A percentile compares a stretch with the other conserved stretches of the same genome.
These are phyloP conservation scores for Tenebrosternarchus preto DNA, from an alignment of 2,113 vertebrate genomes.

Conservation along the genomic window DNA sequence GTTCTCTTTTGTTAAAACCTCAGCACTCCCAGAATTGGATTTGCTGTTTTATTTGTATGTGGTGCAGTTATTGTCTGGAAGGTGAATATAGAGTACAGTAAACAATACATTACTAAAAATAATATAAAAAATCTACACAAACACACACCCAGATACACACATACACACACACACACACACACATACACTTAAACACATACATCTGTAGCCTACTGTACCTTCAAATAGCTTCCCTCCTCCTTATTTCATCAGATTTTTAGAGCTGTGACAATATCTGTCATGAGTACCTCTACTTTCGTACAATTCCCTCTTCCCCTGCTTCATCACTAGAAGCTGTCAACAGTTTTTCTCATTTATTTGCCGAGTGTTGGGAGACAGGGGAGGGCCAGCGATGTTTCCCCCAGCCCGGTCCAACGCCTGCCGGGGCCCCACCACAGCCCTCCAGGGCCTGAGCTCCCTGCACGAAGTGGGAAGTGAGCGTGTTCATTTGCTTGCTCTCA, in stretches of 20 bases:
- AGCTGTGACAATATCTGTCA: constrained; percentile 68
- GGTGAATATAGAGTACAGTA: background rate
- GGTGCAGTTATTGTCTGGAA: constrained; percentile 17
- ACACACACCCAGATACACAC: background rate
- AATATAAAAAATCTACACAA: background rate
- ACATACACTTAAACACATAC: constrained; percentile 15
- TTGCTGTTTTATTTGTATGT: constrained; percentile 24
- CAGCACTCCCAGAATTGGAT: constrained; percentile 36
- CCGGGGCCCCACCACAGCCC: constrained; percentile 54
- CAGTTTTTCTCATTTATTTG: constrained; percentile 71
- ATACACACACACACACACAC: constrained; percentile 9
- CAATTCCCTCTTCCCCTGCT: constrained; percentile 66
- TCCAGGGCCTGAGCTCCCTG: constrained; percentile 43
- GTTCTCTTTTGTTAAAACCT: constrained; percentile 62
- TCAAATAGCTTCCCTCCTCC: constrained; percentile 51
- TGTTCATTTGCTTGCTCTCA: constrained; percentile 58
- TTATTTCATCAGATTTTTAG: constrained; percentile 50
- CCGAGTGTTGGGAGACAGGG: constrained; percentile 64
- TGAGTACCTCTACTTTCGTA: constrained; percentile 62
- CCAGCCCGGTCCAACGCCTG: constrained; percentile 45
- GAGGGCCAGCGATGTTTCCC: constrained; percentile 52
- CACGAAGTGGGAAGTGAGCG: constrained; percentile 68
- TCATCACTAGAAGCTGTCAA: constrained; percentile 67
- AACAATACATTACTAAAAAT: constrained; percentile 25
- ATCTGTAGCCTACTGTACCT: constrained; percentile 49